Percentiles rank a stretch among this genome's conserved stretches.
Conservation (phyloP, 37 sponge, comb jelly and placozoan genomes). For the Bolinopsis microptera region DNA sequence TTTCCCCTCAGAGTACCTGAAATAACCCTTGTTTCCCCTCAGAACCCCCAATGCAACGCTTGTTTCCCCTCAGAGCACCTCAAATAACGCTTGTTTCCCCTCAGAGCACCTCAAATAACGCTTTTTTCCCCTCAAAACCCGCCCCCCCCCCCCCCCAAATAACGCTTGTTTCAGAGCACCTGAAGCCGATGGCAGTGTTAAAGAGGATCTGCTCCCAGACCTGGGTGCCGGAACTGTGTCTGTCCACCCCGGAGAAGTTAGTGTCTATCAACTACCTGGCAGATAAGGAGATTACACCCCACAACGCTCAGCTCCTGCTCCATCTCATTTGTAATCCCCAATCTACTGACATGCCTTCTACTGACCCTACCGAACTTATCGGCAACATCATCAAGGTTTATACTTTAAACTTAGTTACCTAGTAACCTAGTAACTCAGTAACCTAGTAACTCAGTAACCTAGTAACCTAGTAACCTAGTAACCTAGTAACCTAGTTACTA, state of each 20-base stretch:
- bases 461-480: no score
- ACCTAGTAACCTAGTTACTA: no score
- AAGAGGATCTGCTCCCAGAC: slow-evolving; percentile 32
- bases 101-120: not conserved
- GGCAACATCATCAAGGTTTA: slow-evolving; percentile 21
- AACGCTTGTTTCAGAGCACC: slow-evolving; percentile 26
- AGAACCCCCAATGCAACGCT: not conserved
- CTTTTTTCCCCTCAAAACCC: not conserved
- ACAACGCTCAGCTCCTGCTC: slow-evolving; percentile 34
- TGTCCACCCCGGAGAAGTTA: slow-evolving; percentile 10
- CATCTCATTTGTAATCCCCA: not conserved
- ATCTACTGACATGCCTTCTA: not conserved
- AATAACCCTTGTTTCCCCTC: no score
- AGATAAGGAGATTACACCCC: not conserved
- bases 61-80: not conserved
- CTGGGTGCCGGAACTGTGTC: slow-evolving; percentile 52
- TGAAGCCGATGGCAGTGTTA: not conserved
- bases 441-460: no score
- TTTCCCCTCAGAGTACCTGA: no score
- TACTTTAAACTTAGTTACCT: no score
- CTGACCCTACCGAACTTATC: not conserved
- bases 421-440: no score
- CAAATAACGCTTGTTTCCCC: no score
- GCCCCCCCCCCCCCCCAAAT: no score
- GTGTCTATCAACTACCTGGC: not conserved